Base-by-base conservation (phyloP, 2,888 invertebrate genomes). In the Aphodius granarius region DNA sequence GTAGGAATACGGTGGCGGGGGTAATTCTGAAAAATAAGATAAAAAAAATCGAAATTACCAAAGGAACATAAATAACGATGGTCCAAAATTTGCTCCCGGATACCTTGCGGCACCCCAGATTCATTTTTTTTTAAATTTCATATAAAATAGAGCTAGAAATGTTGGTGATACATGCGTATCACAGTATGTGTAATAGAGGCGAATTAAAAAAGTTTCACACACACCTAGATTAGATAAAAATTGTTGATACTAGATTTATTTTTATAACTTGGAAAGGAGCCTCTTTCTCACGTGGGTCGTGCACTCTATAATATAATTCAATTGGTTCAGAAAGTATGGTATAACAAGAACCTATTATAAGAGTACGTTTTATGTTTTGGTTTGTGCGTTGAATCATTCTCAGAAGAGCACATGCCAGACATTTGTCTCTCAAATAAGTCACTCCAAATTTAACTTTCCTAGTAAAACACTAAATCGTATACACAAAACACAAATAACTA, bases 1-100 rank as follows among this genome's bases (percentile, higher is more conserved):
- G 86, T 92, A 91, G 87, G 92, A 93, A 89, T 95, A 95, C 80
- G 95, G 95, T 83, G 95, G 95, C 84, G 95, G 95, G 84, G 94
- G 94, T 84, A 93, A 91, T 89, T 95, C 95, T 95, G 91, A 74
- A 92, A 92, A 84, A 78, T 73, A 77, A n/a, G n/a, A n/a, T n/a
- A n/a, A n/a, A n/a, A 73, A 66, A 63, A 73, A 63, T 64, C 73
- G 63, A 78, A 76, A 70, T 65, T 21, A 43, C 43, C 43, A 43
- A 43, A 43, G 9, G 43, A 43, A 43, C 43, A 3, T 43, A 43
- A 43, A 43, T 13, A 43, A 43, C 43, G 43, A 13, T 43, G 43
- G 43, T 43, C 43, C 1, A 3, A 43, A 43, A 13, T n/a, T 9
- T 13, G 43, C 2, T 6, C 43, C 9, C 43, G 43, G 43, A 43